Percentiles rank a stretch among this genome's conserved stretches.
These are phyloP conservation scores for Hedya salicella DNA, from an alignment of 2,888 invertebrate genomes.

Conservation along the genomic window DNA sequence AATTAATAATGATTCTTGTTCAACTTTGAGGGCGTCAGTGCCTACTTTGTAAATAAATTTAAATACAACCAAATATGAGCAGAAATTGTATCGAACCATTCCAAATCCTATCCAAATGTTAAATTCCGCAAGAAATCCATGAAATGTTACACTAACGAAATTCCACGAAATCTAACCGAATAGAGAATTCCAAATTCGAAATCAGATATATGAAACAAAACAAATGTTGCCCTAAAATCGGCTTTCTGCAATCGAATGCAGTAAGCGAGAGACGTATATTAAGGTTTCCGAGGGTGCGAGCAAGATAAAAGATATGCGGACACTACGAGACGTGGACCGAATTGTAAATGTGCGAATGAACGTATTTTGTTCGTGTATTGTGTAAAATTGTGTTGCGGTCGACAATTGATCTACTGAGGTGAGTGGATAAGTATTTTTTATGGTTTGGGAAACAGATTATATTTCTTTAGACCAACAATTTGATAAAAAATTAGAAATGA, in stretches of 20 bases:
- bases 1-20: too few species aligned
- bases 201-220: slow-evolving; percentile 66
- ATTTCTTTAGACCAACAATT: too few species aligned
- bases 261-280: slow-evolving; percentile 37
- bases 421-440: not conserved
- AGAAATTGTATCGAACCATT: too few species aligned
- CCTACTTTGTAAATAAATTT: too few species aligned
- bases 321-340: slow-evolving; percentile 72
- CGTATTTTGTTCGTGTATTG: slow-evolving; percentile 38
- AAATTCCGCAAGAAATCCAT: not conserved
- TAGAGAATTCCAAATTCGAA: slow-evolving; percentile 56
- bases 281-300: slow-evolving; percentile 43
- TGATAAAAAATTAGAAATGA: too few species aligned
- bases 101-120: not conserved
- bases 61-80: too few species aligned
- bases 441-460: too few species aligned
- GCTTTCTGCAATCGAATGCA: slow-evolving; percentile 73
- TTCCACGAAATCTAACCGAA: slow-evolving; percentile 38
- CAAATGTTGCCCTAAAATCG: slow-evolving; percentile 65
- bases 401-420: slow-evolving; percentile 1
- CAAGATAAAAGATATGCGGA: slow-evolving; percentile 63
- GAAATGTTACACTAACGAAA: not conserved
- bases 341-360: slow-evolving; percentile 70
- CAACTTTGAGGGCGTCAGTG: too few species aligned
- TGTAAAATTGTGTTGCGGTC: slow-evolving; percentile 56